phyloP scores from a whole-genome alignment of 2,797 vertebrate genomes.

The Channallabes apus region DNA sequence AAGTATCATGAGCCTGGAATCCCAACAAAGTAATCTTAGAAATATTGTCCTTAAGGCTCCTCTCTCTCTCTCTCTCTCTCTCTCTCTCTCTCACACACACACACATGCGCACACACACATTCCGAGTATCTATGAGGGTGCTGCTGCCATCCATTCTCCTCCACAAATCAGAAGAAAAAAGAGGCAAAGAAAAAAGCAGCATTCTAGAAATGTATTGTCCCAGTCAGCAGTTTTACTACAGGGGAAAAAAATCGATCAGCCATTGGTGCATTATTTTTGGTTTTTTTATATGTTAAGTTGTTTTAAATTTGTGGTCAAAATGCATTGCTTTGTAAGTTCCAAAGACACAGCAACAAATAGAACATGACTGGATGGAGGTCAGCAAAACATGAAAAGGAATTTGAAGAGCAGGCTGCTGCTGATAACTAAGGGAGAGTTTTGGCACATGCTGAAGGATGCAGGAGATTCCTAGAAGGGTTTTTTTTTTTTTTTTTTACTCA shows the following conservation, averaged over 20 bases:
- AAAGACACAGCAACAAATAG: slow-evolving; percentile 25
- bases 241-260: slow-evolving; percentile 6
- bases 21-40: slow-evolving; percentile 8
- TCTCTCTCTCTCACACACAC: neutral
- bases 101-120: neutral
- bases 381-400: slow-evolving; percentile 50
- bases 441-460: slow-evolving; percentile 56
- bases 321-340: slow-evolving; percentile 27
- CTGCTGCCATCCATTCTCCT: slow-evolving; percentile 2
- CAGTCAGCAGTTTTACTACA: slow-evolving; percentile 18
- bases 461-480: slow-evolving; percentile 66
- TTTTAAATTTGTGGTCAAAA: neutral
- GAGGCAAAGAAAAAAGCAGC: neutral
- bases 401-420: slow-evolving; percentile 53
- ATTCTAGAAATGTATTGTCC: slow-evolving; percentile 10
- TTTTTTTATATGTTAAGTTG: slow-evolving; percentile 47
- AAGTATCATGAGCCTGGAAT: slow-evolving; percentile 8
- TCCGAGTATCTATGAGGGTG: neutral
- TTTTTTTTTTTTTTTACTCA: no score
- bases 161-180: neutral
- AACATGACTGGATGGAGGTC: slow-evolving; percentile 29
- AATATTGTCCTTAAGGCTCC: neutral
- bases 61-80: neutral
- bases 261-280: slow-evolving; percentile 45
- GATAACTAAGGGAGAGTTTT: slow-evolving; percentile 63